phyloP scores from a whole-genome alignment of 2,797 vertebrate species.

The Cynodonichthys magdalenae region DNA sequence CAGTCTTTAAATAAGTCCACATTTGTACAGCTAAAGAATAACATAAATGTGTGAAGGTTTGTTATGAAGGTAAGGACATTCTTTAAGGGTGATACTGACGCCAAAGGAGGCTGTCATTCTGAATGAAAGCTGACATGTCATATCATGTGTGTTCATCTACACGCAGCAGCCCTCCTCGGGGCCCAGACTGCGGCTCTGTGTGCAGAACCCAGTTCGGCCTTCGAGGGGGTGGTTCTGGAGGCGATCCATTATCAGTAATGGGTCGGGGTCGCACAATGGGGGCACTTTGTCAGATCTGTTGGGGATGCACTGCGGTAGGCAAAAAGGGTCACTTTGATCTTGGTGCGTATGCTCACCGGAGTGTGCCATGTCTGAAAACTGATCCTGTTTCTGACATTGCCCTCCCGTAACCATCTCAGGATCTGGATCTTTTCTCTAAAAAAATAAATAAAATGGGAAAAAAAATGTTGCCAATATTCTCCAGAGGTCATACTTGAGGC shows the following conservation, averaged over 20 bases:
- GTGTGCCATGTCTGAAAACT: slow-evolving; percentile 83
- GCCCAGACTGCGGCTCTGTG: slow-evolving; percentile 42
- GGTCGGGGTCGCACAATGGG: slow-evolving; percentile 80
- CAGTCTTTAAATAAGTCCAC: slow-evolving; percentile 17
- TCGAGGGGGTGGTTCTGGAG: slow-evolving; percentile 63
- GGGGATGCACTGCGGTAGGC: slow-evolving; percentile 79
- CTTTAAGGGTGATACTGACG: slow-evolving; percentile 21
- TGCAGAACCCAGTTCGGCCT: slow-evolving; percentile 50
- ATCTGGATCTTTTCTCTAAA: slow-evolving; percentile 49
- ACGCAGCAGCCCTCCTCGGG: slow-evolving; percentile 45
- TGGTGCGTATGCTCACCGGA: slow-evolving; percentile 75
- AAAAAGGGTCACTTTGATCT: slow-evolving; percentile 78
- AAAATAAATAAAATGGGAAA: slow-evolving; percentile 49
- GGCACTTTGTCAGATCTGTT: slow-evolving; percentile 73
- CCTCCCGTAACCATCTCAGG: slow-evolving; percentile 62
- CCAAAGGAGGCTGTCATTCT: slow-evolving; percentile 50
- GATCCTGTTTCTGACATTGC: slow-evolving; percentile 75
- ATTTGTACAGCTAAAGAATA: slow-evolving; percentile 12
- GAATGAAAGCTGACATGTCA: slow-evolving; percentile 67
- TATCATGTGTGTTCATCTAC: slow-evolving; percentile 68
- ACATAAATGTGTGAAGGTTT: slow-evolving; percentile 21
- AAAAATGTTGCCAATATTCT: slow-evolving; percentile 51
- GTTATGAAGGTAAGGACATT: slow-evolving; percentile 29
- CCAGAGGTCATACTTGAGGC: slow-evolving; percentile 28
- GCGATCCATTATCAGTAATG: slow-evolving; percentile 79